These are phyloP conservation scores for Ophion costatus DNA, from an alignment of 2,888 invertebrate species.

Conservation along the genomic window DNA sequence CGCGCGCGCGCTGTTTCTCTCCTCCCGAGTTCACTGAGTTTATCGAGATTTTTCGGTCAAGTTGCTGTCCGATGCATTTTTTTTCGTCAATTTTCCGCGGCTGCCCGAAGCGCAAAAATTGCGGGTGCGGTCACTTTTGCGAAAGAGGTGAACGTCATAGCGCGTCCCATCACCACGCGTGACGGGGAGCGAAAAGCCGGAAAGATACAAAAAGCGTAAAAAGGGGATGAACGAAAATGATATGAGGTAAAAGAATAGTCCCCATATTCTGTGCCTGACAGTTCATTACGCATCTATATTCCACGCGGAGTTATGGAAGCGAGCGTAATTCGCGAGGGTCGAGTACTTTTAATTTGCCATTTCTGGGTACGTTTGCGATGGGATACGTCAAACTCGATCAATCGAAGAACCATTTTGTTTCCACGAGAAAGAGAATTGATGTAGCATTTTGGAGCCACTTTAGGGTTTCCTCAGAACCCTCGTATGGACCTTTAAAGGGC, in stretches of 20 bases:
- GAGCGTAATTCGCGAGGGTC: not conserved
- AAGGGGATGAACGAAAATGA: conserved; percentile 14
- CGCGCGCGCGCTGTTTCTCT: too few species aligned
- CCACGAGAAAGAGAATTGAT: too few species aligned
- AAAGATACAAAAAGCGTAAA: conserved; percentile 16
- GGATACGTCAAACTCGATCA: not conserved
- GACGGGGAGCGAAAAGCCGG: conserved; percentile 19
- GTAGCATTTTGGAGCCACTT: too few species aligned
- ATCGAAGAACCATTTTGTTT: not conserved
- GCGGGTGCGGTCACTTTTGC: conserved; percentile 17
- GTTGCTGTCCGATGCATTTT: conserved; percentile 77
- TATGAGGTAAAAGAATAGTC: conserved; percentile 25
- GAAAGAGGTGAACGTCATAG: conserved; percentile 30
- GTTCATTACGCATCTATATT: conserved; percentile 44
- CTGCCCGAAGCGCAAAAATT: conserved; percentile 57
- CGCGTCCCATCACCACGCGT: not conserved
- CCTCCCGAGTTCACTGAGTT: not conserved
- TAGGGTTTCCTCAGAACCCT: too few species aligned
- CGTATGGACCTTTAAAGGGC: too few species aligned
- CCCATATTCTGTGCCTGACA: conserved; percentile 58
- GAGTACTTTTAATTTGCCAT: conserved; percentile 9
- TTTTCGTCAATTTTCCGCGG: conserved; percentile 76
- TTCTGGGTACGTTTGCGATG: conserved; percentile 1
- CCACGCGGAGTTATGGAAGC: conserved; percentile 10
- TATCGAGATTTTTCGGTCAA: conserved; percentile 65